Percentiles rank a stretch among this genome's conserved stretches.
phyloP scores from a whole-genome alignment of 2,797 vertebrate species.

The Galago senegalensis region DNA sequence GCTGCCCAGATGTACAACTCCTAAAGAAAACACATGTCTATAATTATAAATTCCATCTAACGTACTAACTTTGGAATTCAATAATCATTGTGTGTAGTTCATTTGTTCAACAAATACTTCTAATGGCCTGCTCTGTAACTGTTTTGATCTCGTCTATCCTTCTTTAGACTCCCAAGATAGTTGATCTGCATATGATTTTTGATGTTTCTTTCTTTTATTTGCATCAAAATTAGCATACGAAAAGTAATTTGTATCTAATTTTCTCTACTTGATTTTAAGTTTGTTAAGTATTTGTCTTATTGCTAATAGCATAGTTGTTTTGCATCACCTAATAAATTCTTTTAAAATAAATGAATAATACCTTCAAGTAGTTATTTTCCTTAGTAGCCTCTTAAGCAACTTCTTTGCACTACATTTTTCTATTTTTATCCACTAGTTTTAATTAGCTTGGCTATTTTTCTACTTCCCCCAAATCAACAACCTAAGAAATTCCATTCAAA shows the following conservation, averaged over 20 bases:
- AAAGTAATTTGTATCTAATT: background rate
- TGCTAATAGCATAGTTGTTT: background rate
- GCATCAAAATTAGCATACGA: background rate
- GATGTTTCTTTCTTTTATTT: background rate
- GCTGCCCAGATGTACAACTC: background rate
- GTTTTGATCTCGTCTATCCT: background rate
- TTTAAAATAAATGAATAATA: background rate
- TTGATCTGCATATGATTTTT: background rate
- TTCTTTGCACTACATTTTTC: background rate
- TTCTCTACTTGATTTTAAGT: background rate
- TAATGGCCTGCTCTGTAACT: background rate
- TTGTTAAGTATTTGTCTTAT: background rate
- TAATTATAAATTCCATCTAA: background rate
- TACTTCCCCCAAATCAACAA: background rate
- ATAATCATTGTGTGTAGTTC: background rate
- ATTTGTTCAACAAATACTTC: background rate
- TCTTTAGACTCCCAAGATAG: background rate
- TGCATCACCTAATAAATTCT: background rate
- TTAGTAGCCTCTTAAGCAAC: background rate
- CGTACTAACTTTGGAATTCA: background rate
- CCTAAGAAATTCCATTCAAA: background rate
- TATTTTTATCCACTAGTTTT: background rate
- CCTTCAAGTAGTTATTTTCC: background rate
- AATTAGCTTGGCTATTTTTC: background rate
- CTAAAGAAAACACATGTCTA: background rate